phyloP scores from a whole-genome alignment of 2,888 invertebrate species.

The Leptothorax acervorum region DNA sequence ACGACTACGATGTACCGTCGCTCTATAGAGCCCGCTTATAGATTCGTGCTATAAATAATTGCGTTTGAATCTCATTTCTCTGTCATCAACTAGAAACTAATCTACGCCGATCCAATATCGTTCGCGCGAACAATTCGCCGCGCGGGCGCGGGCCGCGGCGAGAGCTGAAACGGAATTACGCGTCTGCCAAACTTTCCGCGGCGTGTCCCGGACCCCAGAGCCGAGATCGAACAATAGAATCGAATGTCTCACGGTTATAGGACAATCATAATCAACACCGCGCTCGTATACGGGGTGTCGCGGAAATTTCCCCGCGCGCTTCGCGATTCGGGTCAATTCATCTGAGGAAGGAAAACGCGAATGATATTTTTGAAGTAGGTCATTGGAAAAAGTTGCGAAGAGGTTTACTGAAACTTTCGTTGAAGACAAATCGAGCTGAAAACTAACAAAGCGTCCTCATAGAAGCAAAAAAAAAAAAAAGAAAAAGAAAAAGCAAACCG shows the following conservation, averaged over 20 bases:
- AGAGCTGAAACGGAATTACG: slow-evolving; percentile 26
- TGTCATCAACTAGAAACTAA: slow-evolving; percentile 26
- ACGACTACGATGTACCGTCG: neutral
- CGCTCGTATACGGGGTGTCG: neutral
- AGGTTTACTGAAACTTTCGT: neutral
- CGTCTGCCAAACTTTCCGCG: slow-evolving; percentile 29
- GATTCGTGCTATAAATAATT: slow-evolving; percentile 15
- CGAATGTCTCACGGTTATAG: slow-evolving; percentile 21
- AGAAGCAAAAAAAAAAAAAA: neutral
- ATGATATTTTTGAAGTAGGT: neutral
- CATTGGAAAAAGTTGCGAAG: neutral
- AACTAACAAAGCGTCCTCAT: neutral
- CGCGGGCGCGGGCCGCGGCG: neutral
- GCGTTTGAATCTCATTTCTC: slow-evolving; percentile 30
- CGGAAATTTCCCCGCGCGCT: neutral
- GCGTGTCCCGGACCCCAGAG: neutral
- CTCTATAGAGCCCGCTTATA: neutral
- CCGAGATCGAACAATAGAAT: slow-evolving; percentile 42
- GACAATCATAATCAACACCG: slow-evolving; percentile 1
- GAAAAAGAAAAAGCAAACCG: too few species aligned
- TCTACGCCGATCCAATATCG: slow-evolving; percentile 10
- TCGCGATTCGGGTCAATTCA: neutral
- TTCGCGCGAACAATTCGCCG: slow-evolving; percentile 7
- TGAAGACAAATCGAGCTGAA: neutral
- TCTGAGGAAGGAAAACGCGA: neutral